phyloP scores from a whole-genome alignment of 1,140 invertebrate genomes.

The Eupeodes corollae region DNA sequence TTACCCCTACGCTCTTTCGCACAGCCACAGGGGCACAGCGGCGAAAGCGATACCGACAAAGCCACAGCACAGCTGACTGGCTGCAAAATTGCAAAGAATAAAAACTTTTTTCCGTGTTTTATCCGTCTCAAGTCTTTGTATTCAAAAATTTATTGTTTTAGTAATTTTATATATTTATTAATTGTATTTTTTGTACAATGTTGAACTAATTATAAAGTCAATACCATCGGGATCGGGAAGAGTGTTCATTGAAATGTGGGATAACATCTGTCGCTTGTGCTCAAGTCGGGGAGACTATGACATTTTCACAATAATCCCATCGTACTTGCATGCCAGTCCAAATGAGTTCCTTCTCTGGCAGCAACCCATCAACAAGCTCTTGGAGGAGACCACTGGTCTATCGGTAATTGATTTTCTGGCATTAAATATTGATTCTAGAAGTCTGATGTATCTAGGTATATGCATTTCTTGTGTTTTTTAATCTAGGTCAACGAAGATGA shows the following conservation, averaged over 20 bases:
- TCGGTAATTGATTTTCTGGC: constrained; percentile 13
- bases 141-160: no score
- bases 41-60: no score
- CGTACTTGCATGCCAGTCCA: constrained; percentile 27
- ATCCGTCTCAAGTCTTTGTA: no score
- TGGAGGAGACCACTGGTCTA: constrained; percentile 31
- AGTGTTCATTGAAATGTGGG: constrained; percentile 19
- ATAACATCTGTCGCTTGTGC: constrained; percentile 30
- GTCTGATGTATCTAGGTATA: background rate
- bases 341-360: constrained; percentile 33
- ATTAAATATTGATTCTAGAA: background rate
- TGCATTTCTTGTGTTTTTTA: background rate
- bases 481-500: constrained; percentile 23
- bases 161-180: no score
- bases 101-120: no score
- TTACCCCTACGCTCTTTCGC: no score
- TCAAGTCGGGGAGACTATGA: constrained; percentile 31
- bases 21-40: no score
- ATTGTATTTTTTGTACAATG: no score
- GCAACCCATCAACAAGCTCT: constrained; percentile 24
- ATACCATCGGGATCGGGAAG: background rate
- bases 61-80: no score
- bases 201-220: no score
- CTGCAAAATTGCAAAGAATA: no score
- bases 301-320: constrained; percentile 31